phyloP scores from a whole-genome alignment of 2,797 vertebrate genomes.

The Bradypus variegatus region DNA sequence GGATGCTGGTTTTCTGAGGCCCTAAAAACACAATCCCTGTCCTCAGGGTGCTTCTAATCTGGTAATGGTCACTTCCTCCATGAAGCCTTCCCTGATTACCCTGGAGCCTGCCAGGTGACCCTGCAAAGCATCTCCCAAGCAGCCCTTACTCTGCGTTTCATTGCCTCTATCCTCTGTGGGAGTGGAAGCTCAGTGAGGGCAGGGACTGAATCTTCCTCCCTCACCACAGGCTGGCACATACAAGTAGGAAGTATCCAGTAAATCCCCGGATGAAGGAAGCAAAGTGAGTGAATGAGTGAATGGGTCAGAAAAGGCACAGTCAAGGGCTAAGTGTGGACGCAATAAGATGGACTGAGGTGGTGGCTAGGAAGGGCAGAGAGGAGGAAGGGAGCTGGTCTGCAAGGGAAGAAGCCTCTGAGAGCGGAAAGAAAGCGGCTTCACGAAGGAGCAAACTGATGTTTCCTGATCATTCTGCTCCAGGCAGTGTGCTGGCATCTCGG shows the following conservation, averaged over 20 bases:
- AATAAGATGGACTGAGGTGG: not conserved
- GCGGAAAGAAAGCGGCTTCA: not conserved
- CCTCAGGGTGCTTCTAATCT: not conserved
- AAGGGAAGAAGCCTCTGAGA: not conserved
- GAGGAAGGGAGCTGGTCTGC: not conserved
- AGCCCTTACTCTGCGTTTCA: not conserved
- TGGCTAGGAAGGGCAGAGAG: not conserved
- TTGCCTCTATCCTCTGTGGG: not conserved
- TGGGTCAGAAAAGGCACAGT: not conserved
- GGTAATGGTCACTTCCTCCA: not conserved
- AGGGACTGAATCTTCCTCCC: not conserved
- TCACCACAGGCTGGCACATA: not conserved
- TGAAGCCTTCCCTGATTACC: not conserved
- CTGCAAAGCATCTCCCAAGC: not conserved
- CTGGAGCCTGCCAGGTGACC: not conserved
- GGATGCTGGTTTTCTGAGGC: not conserved
- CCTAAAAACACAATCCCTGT: not conserved
- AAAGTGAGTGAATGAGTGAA: not conserved
- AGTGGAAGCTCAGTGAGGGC: not conserved
- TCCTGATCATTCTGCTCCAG: not conserved
- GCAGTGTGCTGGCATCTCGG: accelerated
- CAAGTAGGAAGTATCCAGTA: not conserved
- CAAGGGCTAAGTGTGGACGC: not conserved
- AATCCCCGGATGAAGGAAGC: not conserved
- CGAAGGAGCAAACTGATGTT: accelerated